Percentiles rank a stretch among this genome's conserved stretches.
Evolutionary conservation across 2,888 invertebrate genomes (phyloP).

Genomic region (Perdita meconis): DNA sequence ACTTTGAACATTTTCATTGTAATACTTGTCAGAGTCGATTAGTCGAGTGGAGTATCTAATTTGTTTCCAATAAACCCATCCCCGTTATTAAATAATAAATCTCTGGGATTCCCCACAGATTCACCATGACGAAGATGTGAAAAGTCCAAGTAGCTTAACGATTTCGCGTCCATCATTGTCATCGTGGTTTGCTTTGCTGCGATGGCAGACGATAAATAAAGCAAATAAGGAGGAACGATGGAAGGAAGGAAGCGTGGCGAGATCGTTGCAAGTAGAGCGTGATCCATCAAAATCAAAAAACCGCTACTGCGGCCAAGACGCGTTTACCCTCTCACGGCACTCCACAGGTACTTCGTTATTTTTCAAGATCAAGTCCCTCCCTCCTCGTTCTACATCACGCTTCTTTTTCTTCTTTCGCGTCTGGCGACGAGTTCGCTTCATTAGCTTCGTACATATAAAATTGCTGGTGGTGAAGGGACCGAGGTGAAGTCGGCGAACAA

Average conservation of each 20-base stretch:
- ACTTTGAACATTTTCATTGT: background rate
- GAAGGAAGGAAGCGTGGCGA: constrained; percentile 30
- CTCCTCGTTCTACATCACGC: constrained; percentile 21
- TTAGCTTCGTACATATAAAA: constrained; percentile 43
- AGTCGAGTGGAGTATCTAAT: background rate
- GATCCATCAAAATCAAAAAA: constrained; percentile 75
- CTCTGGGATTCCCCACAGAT: background rate
- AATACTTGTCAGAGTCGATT: background rate
- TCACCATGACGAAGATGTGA: constrained; percentile 4
- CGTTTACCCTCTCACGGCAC: constrained; percentile 57
- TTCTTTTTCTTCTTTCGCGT: constrained; percentile 21
- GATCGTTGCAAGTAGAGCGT: constrained; percentile 49
- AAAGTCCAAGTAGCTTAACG: constrained; percentile 33
- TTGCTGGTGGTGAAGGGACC: background rate
- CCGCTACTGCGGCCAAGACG: constrained; percentile 43
- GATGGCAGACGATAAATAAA: constrained; percentile 32
- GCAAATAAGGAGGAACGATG: constrained; percentile 17
- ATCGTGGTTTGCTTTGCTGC: constrained; percentile 43
- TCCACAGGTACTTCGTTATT: constrained; percentile 67
- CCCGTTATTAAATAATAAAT: background rate
- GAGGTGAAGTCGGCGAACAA: background rate
- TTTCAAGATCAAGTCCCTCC: constrained; percentile 44
- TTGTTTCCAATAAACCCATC: background rate
- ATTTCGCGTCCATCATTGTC: constrained; percentile 63
- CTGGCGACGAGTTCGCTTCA: constrained; percentile 41